A percentile compares a stretch with the other conserved stretches of the same genome.
phyloP scores from a whole-genome alignment of 2,113 vertebrate species.

The Mystacornis crossleyi region DNA sequence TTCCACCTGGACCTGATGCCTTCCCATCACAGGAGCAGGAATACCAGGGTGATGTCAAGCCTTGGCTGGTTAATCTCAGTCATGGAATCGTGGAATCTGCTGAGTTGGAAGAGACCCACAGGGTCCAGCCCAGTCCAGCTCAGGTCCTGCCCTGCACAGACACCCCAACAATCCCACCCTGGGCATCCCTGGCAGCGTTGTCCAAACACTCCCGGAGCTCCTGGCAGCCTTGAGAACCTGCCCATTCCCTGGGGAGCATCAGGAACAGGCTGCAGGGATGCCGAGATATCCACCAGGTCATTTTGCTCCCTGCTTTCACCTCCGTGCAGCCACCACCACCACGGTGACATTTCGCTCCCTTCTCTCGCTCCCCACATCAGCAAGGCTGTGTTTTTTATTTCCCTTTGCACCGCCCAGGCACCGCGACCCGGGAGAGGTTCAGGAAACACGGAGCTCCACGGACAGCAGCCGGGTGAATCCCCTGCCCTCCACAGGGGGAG shows the following conservation, averaged over 20 bases:
- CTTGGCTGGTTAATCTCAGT: not conserved
- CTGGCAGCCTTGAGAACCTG: not conserved
- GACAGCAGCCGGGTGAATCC: not conserved
- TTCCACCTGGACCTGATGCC: not conserved
- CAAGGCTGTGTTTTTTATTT: not conserved
- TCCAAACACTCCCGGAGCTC: not conserved
- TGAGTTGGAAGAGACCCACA: not conserved
- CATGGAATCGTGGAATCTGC: not conserved
- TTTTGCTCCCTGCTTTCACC: not conserved
- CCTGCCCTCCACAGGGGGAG: fast-evolving
- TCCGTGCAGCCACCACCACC: not conserved
- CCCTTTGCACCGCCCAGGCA: fast-evolving
- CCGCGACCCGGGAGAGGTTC: not conserved
- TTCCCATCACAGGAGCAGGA: not conserved
- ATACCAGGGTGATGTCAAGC: not conserved
- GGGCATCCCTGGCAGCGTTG: fast-evolving
- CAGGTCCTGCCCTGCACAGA: too few species aligned
- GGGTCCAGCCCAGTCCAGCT: too few species aligned
- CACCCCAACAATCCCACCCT: not conserved
- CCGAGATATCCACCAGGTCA: not conserved
- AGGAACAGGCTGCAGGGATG: not conserved
- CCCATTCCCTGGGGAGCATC: not conserved
- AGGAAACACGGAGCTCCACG: not conserved
- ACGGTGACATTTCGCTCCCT: not conserved
- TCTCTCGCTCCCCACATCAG: not conserved